These are phyloP conservation scores for Euthynnus affinis DNA, from an alignment of 2,797 vertebrate species.

Conservation along the genomic window DNA sequence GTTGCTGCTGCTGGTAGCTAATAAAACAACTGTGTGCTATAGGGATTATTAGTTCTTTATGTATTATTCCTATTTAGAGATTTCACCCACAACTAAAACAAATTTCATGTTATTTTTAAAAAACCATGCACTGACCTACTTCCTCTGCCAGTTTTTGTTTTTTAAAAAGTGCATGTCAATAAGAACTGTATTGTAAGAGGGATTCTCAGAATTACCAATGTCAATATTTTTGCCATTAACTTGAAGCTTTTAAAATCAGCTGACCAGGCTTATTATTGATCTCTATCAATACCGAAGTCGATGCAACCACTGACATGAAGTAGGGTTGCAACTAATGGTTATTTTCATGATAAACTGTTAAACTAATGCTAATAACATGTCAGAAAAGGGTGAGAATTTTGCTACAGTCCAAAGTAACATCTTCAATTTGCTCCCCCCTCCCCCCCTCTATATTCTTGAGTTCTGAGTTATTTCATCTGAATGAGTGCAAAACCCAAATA, in stretches of 20 bases:
- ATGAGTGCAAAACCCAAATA: neutral
- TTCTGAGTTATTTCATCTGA: neutral
- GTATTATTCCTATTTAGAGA: neutral
- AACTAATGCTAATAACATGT: neutral
- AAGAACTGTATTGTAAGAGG: neutral
- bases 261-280: neutral
- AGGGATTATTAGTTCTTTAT: neutral
- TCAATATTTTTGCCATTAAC: conserved; percentile 34
- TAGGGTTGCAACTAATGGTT: neutral
- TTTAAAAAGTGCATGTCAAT: conserved; percentile 3
- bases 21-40: conserved; percentile 9
- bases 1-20: conserved; percentile 2
- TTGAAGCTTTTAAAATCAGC: conserved; percentile 52
- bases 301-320: neutral
- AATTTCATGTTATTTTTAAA: neutral
- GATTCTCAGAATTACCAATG: conserved; percentile 15
- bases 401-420: neutral
- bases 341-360: neutral
- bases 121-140: neutral
- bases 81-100: neutral
- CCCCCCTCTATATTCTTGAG: neutral
- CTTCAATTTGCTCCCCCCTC: neutral
- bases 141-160: conserved; percentile 14
- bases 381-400: too few relatives aligned
- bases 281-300: too few relatives aligned